Base-by-base conservation (phyloP, 2,797 vertebrate genomes). In the Danio jaintianensis region DNA sequence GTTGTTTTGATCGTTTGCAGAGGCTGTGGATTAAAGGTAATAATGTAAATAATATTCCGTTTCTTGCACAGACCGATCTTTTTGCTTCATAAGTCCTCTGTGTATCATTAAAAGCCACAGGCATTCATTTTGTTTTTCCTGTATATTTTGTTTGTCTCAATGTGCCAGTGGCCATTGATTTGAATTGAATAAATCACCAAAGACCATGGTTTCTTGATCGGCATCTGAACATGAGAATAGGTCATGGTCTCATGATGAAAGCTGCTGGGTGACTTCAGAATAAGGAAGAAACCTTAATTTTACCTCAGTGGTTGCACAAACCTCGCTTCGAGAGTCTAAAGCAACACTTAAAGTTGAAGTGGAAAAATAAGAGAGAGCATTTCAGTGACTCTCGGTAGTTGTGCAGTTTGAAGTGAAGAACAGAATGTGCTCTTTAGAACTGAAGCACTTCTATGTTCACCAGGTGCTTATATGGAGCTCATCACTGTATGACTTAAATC, bases 181-280 rank as follows among this genome's bases (percentile, higher is more conserved):
- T 29, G 29, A 1, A 29, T 29, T 29, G 1, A 29, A 1, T 29
- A 1, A 29, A 29, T 29, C 29, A 29, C 29, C 29, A 29, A 82
- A 79, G 64, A 71, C 55, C 64, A 74, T 82, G 29, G 29, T 79
- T 63, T 40, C 40, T 43, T 56, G 80, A 42, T 80, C 55, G 83
- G 78, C 43, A 61, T 79, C 74, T 74, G 45, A 55, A 72, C 45
- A 58, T 70, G 83, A 71, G 77, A 84, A 85, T 58, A 40, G 58
- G 16, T 15, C 53, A 68, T 59, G 52, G 85, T 75, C 81, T 70
- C 53, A 22, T 12, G 56, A 68, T 77, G 64, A 82, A 58, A 59
- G 55, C 61, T 70, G 59, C 53, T 50, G 42, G 63, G 50, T 73
- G 53, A 42, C 55, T 81, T 66, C 50, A 48, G 52, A 36, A 58